Conservation (phyloP, 2,888 invertebrate species). For the Phrixothrix hirtus region DNA sequence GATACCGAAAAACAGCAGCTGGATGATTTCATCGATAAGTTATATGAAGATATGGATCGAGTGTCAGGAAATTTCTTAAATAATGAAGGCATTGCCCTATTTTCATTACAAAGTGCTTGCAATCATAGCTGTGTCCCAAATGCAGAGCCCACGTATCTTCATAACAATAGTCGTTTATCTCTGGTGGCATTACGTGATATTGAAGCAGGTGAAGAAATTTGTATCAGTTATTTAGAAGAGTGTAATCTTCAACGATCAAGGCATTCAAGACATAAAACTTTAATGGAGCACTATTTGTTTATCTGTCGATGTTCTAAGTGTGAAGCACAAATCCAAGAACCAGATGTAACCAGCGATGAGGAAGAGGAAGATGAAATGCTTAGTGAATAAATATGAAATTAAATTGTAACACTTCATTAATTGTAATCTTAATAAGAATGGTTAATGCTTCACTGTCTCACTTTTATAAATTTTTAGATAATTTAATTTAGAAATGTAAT, state of each 20-base stretch:
- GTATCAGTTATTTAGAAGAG: conserved; percentile 87
- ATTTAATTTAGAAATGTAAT: too few species aligned
- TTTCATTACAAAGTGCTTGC: conserved; percentile 80
- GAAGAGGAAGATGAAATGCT: conserved; percentile 63
- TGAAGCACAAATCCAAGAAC: conserved; percentile 69
- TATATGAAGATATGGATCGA: conserved; percentile 82
- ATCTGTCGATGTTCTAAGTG: conserved; percentile 83
- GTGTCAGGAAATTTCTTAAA: conserved; percentile 81
- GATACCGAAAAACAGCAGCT: conserved; percentile 66
- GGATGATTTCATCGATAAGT: conserved; percentile 76
- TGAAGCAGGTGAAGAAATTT: conserved; percentile 81
- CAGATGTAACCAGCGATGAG: conserved; percentile 84
- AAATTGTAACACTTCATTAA: background rate
- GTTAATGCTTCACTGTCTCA: too few species aligned
- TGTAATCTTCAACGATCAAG: conserved; percentile 79
- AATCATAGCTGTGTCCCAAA: conserved; percentile 94
- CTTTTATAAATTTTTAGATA: too few species aligned
- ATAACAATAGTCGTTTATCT: conserved; percentile 77
- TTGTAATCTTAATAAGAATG: too few species aligned
- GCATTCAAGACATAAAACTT: conserved; percentile 82
- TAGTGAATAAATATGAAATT: conserved; percentile 34
- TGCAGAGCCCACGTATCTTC: conserved; percentile 81
- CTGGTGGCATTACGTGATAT: conserved; percentile 75
- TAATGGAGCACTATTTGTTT: conserved; percentile 81
- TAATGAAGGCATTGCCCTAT: conserved; percentile 91